Evolutionary conservation across 2,113 vertebrate genomes (phyloP).

Genomic region (Typhlomys cinereus): DNA sequence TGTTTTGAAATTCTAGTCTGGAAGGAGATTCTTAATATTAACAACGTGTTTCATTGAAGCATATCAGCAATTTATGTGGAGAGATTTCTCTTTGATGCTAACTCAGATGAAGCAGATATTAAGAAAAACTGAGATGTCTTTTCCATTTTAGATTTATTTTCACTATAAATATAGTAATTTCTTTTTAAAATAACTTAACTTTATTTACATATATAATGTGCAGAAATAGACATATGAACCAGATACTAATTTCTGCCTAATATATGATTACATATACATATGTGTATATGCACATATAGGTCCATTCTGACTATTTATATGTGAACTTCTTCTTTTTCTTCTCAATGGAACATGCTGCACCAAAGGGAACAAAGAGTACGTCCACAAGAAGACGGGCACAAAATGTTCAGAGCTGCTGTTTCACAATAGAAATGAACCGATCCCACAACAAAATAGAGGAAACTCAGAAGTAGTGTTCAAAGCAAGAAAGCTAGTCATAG

Average conservation of each 20-base stretch:
- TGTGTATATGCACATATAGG: neutral
- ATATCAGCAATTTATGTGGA: neutral
- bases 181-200: neutral
- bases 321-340: neutral
- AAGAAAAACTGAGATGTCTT: constrained; percentile 1
- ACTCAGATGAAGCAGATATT: neutral
- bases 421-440: neutral
- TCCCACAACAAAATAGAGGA: neutral
- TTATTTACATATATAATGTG: neutral
- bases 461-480: constrained; percentile 13
- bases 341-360: neutral
- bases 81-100: constrained; percentile 19
- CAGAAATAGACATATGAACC: neutral
- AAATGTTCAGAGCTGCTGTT: constrained; percentile 13
- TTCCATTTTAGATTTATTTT: neutral
- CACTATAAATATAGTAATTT: neutral
- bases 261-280: neutral
- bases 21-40: neutral
- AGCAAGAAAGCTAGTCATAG: neutral
- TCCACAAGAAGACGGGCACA: neutral
- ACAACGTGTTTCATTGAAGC: neutral
- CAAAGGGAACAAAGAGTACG: neutral
- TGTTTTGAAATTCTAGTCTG: constrained; percentile 46
- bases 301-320: neutral
- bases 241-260: neutral